Base-by-base conservation (phyloP, 2,797 vertebrate species). In the Macropus fuliginosus region DNA sequence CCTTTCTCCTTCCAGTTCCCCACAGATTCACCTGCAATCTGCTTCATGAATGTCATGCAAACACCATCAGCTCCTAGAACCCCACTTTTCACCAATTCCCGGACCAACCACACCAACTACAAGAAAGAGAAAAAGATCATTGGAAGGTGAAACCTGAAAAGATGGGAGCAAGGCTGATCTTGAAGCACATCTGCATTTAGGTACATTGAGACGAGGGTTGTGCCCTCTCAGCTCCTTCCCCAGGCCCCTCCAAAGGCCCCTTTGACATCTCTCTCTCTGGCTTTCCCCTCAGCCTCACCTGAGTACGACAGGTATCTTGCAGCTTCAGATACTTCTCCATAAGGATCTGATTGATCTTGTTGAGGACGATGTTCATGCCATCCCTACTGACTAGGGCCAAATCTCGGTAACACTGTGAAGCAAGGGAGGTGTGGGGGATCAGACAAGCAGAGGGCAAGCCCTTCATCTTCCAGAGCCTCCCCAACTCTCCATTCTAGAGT, bases 271-370 rank as follows among this genome's bases (percentile, higher is more conserved):
- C 59, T 91, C 55, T 81, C 31, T 31, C 31, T 54, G 57, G 50
- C 91, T 40, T 27, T 56, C 18, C 40, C 50, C 55, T 28, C n/a
- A 46, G 91, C 55, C 98, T 97, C 96, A 99, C 99, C 99, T 99
- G 99, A 3, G 98, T 99, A 28, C 99, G 98, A 57, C 99, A 99
- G 8, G 99, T 98, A 0, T 99, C 99, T 97, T 99, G 99, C 91
- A 99, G 98, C 96, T 99, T 99, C 96, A 99, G 98, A 98, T 99
- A 99, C 97, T 99, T 99, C 97, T 99, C 99, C 99, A 99, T 99
- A 8, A 99, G 99, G 91, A 99, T 98, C 98, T 99, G 99, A 98
- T 99, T 99, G 97, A 99, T 99, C 98, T 99, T 99, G 96, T 99
- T 99, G 96, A 99, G 98, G 0, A 99, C 98, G 1, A 99, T 98